Conservation (phyloP, 2,797 vertebrate genomes). For the Corythornis leucogaster region DNA sequence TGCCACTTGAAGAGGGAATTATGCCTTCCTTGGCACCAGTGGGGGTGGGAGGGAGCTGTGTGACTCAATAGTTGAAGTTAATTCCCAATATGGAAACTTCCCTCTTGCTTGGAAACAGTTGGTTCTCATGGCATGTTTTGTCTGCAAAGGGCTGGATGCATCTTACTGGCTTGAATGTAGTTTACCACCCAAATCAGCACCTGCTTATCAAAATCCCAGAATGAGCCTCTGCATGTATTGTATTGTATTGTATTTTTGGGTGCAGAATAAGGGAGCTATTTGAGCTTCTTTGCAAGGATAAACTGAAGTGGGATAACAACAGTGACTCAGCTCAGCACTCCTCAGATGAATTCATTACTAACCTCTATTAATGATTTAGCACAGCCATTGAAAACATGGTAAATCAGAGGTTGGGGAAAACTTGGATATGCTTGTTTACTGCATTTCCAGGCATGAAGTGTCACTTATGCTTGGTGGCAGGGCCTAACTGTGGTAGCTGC, state of each 20-base stretch:
- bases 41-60: background rate
- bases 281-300: background rate
- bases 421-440: background rate
- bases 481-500: background rate
- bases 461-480: background rate
- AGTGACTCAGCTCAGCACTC: background rate
- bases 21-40: background rate
- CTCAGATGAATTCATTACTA: background rate
- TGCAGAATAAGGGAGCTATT: background rate
- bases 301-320: background rate
- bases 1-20: background rate
- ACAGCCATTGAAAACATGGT: background rate
- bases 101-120: background rate
- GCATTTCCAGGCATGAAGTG: background rate
- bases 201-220: background rate
- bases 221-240: background rate
- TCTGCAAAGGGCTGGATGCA: background rate
- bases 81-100: background rate
- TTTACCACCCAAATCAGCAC: background rate
- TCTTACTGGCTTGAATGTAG: background rate
- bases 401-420: background rate
- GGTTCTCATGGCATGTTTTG: background rate
- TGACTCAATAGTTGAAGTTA: background rate
- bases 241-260: background rate
- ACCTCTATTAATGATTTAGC: background rate